These are phyloP conservation scores for Decapterus maruadsi DNA, from an alignment of 2,797 vertebrate genomes.

Conservation along the genomic window DNA sequence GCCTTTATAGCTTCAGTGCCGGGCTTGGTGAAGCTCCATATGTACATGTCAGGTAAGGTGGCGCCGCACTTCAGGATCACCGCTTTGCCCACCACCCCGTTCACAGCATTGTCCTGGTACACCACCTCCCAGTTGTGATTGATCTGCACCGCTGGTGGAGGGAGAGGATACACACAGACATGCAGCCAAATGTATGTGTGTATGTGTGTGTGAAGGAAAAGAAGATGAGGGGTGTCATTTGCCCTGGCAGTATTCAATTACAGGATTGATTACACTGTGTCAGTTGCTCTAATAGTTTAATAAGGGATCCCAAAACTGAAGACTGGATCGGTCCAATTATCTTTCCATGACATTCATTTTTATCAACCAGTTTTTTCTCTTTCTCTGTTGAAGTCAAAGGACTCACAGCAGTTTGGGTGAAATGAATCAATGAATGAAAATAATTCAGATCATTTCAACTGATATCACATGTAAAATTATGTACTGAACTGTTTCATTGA, in stretches of 20 bases:
- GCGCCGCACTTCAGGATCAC: slow-evolving; percentile 88
- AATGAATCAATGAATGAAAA: neutral
- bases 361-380: neutral
- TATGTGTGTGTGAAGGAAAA: slow-evolving; percentile 34
- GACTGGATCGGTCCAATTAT: slow-evolving; percentile 11
- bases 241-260: slow-evolving; percentile 63
- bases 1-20: slow-evolving; percentile 81
- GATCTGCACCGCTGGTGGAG: slow-evolving; percentile 76
- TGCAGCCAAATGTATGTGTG: slow-evolving; percentile 20
- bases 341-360: slow-evolving; percentile 14
- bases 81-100: slow-evolving; percentile 85
- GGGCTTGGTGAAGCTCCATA: slow-evolving; percentile 90
- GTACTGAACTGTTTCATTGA: too few species aligned
- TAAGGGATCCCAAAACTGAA: slow-evolving; percentile 26
- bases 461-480: too few species aligned
- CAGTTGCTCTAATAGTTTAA: slow-evolving; percentile 33
- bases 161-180: slow-evolving; percentile 36
- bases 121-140: slow-evolving; percentile 74
- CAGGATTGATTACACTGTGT: slow-evolving; percentile 71
- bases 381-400: neutral
- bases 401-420: neutral
- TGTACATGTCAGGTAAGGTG: slow-evolving; percentile 82
- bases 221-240: slow-evolving; percentile 66
- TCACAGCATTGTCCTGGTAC: slow-evolving; percentile 77
- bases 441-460: too few species aligned